These are phyloP conservation scores for Xyliphius kryptos DNA, from an alignment of 2,113 vertebrate species.

Conservation along the genomic window DNA sequence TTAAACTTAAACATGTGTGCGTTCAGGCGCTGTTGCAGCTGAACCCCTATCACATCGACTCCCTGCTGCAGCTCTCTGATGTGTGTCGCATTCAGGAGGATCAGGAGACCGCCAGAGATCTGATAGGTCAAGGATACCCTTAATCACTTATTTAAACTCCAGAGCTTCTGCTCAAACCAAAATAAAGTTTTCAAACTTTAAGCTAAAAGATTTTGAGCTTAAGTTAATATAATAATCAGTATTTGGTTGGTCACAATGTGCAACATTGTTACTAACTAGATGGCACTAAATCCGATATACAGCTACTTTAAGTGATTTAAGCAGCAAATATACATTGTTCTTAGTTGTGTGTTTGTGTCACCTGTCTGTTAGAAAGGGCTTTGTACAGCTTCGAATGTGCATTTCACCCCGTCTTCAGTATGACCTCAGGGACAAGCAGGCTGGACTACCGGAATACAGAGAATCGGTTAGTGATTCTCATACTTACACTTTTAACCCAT, in stretches of 20 bases:
- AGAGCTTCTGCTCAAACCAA: too few species aligned
- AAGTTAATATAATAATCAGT: too few species aligned
- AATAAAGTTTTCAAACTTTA: too few species aligned
- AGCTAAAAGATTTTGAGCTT: too few species aligned
- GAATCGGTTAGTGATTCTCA: constrained; percentile 74
- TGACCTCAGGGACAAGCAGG: constrained; percentile 82
- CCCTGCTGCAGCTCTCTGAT: constrained; percentile 90
- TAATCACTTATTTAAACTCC: too few species aligned
- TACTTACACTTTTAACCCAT: too few species aligned
- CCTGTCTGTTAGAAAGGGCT: constrained; percentile 71
- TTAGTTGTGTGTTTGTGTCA: neutral
- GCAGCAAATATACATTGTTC: too few species aligned
- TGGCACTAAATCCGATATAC: too few species aligned
- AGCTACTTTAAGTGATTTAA: too few species aligned
- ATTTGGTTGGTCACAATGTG: too few species aligned
- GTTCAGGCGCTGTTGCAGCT: constrained; percentile 81
- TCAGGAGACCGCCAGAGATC: constrained; percentile 94
- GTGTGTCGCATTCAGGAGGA: constrained; percentile 93
- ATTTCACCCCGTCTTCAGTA: constrained; percentile 90
- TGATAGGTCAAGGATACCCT: constrained; percentile 72
- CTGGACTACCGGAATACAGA: constrained; percentile 86
- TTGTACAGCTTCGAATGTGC: constrained; percentile 91
- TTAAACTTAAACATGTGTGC: neutral
- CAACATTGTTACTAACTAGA: too few species aligned
- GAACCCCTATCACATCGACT: constrained; percentile 91